Evolutionary conservation across 2,888 invertebrate species (phyloP).

Genomic region (Andrena minutula): DNA sequence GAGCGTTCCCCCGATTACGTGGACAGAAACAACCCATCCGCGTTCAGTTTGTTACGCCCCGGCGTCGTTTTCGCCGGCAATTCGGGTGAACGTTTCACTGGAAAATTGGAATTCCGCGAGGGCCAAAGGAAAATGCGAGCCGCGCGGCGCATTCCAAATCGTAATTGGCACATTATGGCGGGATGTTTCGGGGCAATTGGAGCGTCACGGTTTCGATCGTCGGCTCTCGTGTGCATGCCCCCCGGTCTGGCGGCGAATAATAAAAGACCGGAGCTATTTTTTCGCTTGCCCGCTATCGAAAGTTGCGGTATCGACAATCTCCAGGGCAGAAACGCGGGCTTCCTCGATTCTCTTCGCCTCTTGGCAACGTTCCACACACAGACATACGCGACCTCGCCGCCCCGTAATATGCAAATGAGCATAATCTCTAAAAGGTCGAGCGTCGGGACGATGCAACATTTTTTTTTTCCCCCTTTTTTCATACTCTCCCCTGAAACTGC

Average conservation of each 20-base stretch:
- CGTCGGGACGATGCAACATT: constrained; percentile 37
- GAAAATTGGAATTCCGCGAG: neutral
- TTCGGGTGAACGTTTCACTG: neutral
- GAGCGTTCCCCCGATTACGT: neutral
- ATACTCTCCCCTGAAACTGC: constrained; percentile 11
- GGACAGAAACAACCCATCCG: neutral
- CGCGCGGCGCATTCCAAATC: constrained; percentile 3
- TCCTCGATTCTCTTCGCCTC: constrained; percentile 60
- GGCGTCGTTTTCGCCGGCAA: neutral
- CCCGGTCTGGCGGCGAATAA: constrained; percentile 27
- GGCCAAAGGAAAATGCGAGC: neutral
- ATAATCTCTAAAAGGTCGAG: constrained; percentile 59
- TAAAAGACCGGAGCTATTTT: constrained; percentile 42
- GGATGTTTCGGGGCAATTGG: constrained; percentile 14
- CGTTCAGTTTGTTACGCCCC: neutral
- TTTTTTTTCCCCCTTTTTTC: constrained; percentile 10
- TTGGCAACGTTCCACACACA: constrained; percentile 77
- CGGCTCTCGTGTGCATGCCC: constrained; percentile 17
- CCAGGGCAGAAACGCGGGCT: constrained; percentile 48
- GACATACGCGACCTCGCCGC: constrained; percentile 45
- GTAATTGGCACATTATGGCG: constrained; percentile 13
- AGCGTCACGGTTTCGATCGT: constrained; percentile 22
- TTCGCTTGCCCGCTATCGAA: constrained; percentile 39
- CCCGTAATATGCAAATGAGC: constrained; percentile 79
- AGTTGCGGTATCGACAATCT: constrained; percentile 59